A percentile compares a stretch with the other conserved stretches of the same genome.
phyloP scores from a whole-genome alignment of 2,888 invertebrate species.

The Caradrina clavipalpis region DNA sequence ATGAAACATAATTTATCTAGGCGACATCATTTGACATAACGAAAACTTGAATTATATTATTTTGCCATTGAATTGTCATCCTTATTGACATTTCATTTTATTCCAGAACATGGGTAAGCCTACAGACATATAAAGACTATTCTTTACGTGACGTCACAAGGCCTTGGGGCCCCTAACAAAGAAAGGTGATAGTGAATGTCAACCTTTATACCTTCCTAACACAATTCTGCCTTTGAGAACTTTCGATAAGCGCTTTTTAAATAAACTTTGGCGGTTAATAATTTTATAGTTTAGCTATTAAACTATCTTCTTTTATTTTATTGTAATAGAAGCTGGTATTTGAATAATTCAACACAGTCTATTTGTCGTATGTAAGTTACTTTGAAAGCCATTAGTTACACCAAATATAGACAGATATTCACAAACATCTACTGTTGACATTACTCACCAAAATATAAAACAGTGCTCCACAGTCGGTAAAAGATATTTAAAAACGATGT shows the following conservation, averaged over 20 bases:
- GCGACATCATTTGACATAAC: background rate
- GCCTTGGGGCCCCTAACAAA: conserved; percentile 29
- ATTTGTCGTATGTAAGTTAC: background rate
- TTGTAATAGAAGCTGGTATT: background rate
- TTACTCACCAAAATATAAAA: background rate
- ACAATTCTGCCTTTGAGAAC: conserved; percentile 22
- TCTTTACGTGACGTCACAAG: conserved; percentile 20
- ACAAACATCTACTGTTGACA: background rate
- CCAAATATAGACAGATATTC: too few species aligned
- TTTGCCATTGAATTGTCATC: background rate
- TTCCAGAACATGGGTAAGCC: conserved; percentile 2
- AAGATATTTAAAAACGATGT: conserved; percentile 19
- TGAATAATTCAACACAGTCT: background rate
- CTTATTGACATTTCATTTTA: conserved; percentile 8
- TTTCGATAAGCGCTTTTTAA: conserved; percentile 9
- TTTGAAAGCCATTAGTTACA: background rate
- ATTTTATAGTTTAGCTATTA: background rate
- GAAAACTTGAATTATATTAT: background rate
- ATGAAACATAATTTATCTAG: background rate
- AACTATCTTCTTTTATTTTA: background rate
- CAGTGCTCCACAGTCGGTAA: background rate
- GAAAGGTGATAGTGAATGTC: conserved; percentile 34
- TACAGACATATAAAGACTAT: background rate
- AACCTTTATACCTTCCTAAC: conserved; percentile 6
- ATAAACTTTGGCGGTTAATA: conserved; percentile 18